Percentiles rank a stretch among this genome's conserved stretches.
Conservation (phyloP, 1,140 invertebrate species). For the Tetramorium simillimum region DNA sequence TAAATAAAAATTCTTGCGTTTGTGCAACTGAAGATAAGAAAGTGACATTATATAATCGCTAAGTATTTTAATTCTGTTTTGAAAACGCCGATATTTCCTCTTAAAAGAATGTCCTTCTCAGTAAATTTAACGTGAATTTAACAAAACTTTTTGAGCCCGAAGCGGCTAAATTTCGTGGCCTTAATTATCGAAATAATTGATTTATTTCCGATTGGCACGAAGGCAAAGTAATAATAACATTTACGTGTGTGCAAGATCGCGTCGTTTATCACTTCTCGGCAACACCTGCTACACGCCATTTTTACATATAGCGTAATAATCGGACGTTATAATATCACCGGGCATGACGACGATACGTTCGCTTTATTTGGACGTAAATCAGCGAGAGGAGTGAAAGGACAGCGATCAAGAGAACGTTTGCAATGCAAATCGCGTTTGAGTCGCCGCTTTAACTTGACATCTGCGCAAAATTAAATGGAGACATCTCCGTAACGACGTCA, state of each 20-base stretch:
- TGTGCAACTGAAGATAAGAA: not conserved
- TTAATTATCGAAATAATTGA: slow-evolving; percentile 29
- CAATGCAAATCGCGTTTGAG: slow-evolving; percentile 31
- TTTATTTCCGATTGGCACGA: slow-evolving; percentile 8
- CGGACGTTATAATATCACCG: slow-evolving; percentile 1
- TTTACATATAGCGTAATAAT: slow-evolving; percentile 28
- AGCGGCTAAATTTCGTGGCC: not conserved
- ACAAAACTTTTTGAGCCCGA: not conserved
- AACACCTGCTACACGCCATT: slow-evolving; percentile 38
- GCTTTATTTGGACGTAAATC: slow-evolving; percentile 55
- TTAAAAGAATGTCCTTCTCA: not conserved
- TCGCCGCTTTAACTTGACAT: slow-evolving; percentile 40
- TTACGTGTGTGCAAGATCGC: not conserved
- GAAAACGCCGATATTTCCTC: not conserved
- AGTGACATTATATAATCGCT: not conserved
- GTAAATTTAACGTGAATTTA: not conserved
- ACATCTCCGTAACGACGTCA: slow-evolving; percentile 45
- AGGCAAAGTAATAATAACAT: slow-evolving; percentile 10
- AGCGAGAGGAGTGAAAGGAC: slow-evolving; percentile 52
- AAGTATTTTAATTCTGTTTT: not conserved
- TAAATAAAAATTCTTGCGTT: not conserved
- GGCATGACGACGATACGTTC: slow-evolving; percentile 39
- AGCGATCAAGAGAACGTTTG: slow-evolving; percentile 33
- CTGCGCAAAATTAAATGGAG: slow-evolving; percentile 56
- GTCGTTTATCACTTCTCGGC: slow-evolving; percentile 20